These are phyloP conservation scores for Schizopygopsis pylzovi DNA, from an alignment of 2,797 vertebrate species.

Conservation along the genomic window DNA sequence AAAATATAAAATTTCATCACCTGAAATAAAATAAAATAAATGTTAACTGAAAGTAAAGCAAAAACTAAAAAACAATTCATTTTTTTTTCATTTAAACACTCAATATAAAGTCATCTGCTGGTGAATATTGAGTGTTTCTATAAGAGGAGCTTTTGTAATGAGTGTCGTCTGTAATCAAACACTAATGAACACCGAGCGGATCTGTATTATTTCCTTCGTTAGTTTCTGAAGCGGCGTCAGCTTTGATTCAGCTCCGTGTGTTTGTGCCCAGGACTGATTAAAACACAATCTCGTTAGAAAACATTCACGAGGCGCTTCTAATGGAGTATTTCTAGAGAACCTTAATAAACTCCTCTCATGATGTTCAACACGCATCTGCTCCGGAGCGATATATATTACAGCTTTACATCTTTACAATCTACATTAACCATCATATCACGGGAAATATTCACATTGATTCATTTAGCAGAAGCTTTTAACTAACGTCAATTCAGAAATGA, in stretches of 20 bases:
- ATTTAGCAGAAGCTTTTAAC: not conserved
- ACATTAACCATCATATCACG: too few relatives aligned
- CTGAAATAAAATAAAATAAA: too few relatives aligned
- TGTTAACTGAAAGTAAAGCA: too few relatives aligned
- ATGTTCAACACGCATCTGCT: not conserved
- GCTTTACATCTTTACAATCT: not conserved
- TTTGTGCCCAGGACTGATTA: slow-evolving; percentile 32
- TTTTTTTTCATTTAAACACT: too few relatives aligned
- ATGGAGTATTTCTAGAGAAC: slow-evolving; percentile 11
- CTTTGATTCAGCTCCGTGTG: not conserved
- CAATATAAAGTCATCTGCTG: not conserved
- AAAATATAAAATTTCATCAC: too few relatives aligned
- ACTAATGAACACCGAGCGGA: not conserved
- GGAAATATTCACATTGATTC: not conserved
- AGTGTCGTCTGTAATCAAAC: not conserved
- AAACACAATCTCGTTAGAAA: slow-evolving; percentile 34
- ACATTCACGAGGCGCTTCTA: not conserved
- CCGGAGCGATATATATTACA: not conserved
- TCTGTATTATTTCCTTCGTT: not conserved
- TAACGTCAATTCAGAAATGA: not conserved
- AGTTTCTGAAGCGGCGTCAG: too few relatives aligned
- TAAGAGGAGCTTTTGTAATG: not conserved
- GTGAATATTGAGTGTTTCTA: not conserved
- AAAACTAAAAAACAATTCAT: too few relatives aligned
- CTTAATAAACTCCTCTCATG: not conserved